phyloP scores from a whole-genome alignment of 2,113 vertebrate species.

The Equus quagga region DNA sequence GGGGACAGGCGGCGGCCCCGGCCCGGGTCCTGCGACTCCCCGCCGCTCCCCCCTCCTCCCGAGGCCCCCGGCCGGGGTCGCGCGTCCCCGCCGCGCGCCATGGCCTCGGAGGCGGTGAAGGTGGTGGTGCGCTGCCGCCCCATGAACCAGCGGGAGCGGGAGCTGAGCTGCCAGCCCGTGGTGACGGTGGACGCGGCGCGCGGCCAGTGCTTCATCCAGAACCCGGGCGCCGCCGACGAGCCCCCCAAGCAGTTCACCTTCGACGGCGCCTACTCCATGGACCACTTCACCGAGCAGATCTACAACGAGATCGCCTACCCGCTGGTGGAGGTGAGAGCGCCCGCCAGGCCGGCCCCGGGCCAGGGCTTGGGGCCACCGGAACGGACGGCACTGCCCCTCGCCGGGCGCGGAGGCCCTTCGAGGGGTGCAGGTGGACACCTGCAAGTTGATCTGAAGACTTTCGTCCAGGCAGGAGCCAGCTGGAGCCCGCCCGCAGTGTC shows the following conservation, averaged over 20 bases:
- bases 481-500: neutral
- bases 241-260: conserved; percentile 95
- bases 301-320: conserved; percentile 93
- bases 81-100: conserved; percentile 5
- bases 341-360: neutral
- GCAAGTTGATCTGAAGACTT: neutral
- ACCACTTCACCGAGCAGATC: conserved; percentile 93
- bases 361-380: neutral
- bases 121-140: conserved; percentile 93
- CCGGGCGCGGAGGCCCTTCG: neutral
- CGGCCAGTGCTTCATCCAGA: conserved; percentile 92
- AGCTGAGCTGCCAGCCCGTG: conserved; percentile 86
- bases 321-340: conserved; percentile 91
- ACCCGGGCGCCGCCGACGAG: conserved; percentile 83
- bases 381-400: neutral
- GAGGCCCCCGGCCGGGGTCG: neutral
- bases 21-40: neutral
- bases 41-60: neutral
- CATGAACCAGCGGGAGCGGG: conserved; percentile 89
- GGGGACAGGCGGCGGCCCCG: conserved; percentile 31
- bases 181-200: conserved; percentile 86
- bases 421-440: neutral
- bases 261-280: conserved; percentile 90
- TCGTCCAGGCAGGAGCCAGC: neutral
- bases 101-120: conserved; percentile 92